phyloP scores from a whole-genome alignment of 2,888 invertebrate genomes.

The Lochmaea crataegi region DNA sequence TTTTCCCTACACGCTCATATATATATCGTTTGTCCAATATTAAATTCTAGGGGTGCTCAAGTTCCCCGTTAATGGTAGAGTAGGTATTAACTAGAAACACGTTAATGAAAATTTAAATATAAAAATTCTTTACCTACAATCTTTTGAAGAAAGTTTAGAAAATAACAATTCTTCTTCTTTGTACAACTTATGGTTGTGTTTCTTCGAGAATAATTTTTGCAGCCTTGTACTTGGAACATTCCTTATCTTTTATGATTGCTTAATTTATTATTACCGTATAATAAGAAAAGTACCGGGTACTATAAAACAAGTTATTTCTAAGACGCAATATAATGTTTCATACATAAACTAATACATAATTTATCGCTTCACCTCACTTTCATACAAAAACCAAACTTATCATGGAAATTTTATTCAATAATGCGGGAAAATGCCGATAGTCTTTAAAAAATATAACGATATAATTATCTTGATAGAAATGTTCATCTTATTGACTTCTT shows the following conservation, averaged over 20 bases:
- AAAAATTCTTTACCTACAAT: no score
- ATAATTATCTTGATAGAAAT: background rate
- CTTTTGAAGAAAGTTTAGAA: no score
- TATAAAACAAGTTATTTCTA: background rate
- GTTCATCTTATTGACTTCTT: no score
- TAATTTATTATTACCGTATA: background rate
- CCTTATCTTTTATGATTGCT: background rate
- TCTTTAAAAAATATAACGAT: background rate
- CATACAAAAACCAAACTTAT: background rate
- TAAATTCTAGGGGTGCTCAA: no score
- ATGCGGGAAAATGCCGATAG: background rate
- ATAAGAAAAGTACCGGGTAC: background rate
- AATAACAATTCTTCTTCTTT: no score
- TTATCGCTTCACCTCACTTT: background rate
- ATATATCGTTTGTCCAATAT: no score
- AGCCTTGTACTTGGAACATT: background rate
- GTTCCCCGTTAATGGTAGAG: no score
- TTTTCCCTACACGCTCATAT: no score
- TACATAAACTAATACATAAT: conserved; percentile 2
- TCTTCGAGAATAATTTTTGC: background rate
- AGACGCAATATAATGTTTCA: background rate
- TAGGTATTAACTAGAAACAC: no score
- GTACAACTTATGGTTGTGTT: background rate
- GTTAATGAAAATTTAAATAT: no score
- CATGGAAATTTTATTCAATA: conserved; percentile 5